These are phyloP conservation scores for Cheirogaleus medius DNA, from an alignment of 2,113 vertebrate genomes.

Conservation along the genomic window DNA sequence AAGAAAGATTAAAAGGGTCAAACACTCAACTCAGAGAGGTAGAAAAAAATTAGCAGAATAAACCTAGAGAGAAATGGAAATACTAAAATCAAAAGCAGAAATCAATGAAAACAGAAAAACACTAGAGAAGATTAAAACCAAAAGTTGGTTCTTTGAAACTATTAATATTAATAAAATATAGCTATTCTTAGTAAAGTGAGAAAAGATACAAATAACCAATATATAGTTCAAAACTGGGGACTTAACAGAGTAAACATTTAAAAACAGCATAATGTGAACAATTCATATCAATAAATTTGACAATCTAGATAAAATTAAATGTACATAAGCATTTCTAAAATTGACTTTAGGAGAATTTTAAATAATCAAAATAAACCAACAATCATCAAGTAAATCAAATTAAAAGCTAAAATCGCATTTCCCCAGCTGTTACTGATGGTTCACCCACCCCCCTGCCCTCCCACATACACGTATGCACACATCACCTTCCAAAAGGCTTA, in stretches of 20 bases:
- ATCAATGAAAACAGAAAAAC: not conserved
- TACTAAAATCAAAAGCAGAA: not conserved
- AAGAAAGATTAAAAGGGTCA: not conserved
- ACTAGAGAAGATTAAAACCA: not conserved
- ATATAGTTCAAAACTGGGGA: not conserved
- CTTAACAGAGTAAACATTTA: not conserved
- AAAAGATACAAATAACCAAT: not conserved
- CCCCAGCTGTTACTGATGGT: not conserved
- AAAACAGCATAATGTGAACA: not conserved
- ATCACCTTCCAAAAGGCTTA: not conserved
- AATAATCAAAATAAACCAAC: not conserved
- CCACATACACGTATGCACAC: not conserved
- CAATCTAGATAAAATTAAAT: not conserved
- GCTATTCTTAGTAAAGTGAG: not conserved
- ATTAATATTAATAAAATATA: not conserved
- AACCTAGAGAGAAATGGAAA: not conserved
- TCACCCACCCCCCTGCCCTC: rapidly evolving
- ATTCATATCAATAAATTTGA: not conserved
- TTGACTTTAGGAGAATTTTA: not conserved
- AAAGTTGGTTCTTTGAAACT: not conserved
- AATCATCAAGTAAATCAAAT: not conserved
- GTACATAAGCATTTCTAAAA: not conserved
- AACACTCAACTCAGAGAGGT: not conserved
- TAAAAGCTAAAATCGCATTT: not conserved
- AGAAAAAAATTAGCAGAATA: not conserved